These are phyloP conservation scores for Turnix velox DNA, from an alignment of 2,113 vertebrate species.

Conservation along the genomic window DNA sequence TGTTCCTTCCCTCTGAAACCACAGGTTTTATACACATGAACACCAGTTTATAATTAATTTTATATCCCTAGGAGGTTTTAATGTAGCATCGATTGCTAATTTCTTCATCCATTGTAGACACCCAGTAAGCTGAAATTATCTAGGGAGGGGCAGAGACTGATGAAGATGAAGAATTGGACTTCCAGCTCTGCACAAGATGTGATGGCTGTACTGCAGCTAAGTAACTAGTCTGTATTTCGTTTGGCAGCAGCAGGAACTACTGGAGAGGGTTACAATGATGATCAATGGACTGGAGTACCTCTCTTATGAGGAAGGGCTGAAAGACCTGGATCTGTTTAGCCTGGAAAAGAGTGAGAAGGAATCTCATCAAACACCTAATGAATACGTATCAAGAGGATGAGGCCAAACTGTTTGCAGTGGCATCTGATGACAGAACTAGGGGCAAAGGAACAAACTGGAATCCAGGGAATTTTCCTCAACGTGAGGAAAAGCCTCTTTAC, in stretches of 20 bases:
- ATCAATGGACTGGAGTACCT: too few species aligned
- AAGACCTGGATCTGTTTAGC: too few species aligned
- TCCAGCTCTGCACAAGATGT: fast-evolving
- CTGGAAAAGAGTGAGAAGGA: too few species aligned
- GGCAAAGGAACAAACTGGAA: too few species aligned
- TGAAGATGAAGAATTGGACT: not conserved
- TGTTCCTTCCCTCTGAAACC: not conserved
- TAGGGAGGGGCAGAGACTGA: not conserved
- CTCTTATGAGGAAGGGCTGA: too few species aligned
- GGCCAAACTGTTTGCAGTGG: too few species aligned
- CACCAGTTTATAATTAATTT: not conserved
- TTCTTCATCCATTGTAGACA: not conserved
- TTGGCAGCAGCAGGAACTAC: not conserved
- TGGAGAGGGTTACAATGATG: too few species aligned
- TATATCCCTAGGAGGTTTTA: not conserved
- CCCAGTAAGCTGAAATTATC: not conserved
- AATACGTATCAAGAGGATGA: too few species aligned
- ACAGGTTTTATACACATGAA: not conserved
- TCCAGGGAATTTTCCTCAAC: too few species aligned
- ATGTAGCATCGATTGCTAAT: not conserved
- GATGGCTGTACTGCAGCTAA: not conserved
- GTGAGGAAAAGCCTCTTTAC: too few species aligned
- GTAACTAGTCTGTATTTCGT: not conserved
- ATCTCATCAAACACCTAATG: too few species aligned
- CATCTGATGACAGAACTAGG: too few species aligned